Percentiles rank a stretch among this genome's conserved stretches.
Conservation (phyloP, 2,113 vertebrate genomes). For the Hydrolagus affinis region DNA sequence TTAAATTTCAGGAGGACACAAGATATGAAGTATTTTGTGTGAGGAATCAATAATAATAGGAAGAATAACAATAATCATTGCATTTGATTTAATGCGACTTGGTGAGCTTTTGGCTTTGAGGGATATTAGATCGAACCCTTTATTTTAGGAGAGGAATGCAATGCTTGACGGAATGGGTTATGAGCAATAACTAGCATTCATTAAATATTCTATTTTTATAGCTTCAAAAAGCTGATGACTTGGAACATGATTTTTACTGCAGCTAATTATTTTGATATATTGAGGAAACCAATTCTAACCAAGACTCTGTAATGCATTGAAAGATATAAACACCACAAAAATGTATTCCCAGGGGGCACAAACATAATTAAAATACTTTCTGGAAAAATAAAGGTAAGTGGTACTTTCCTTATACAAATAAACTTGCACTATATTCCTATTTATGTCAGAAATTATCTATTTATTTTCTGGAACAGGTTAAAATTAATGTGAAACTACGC, state of each 20-base stretch:
- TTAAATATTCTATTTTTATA: not conserved
- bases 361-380: not conserved
- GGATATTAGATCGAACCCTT: not conserved
- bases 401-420: not conserved
- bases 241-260: not conserved
- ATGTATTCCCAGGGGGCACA: not conserved
- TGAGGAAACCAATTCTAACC: not conserved
- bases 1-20: too few relatives aligned
- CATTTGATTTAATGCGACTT: too few relatives aligned
- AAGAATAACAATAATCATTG: too few relatives aligned
- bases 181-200: too few relatives aligned
- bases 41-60: too few relatives aligned
- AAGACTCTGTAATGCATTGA: not conserved
- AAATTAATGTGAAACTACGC: not conserved
- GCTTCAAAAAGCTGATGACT: not conserved
- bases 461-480: not conserved
- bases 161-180: not conserved
- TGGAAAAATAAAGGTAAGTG: not conserved
- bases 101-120: not conserved
- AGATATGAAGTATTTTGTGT: too few relatives aligned
- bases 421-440: not conserved
- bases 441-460: not conserved
- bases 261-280: not conserved
- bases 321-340: not conserved
- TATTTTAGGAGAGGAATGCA: not conserved